Percentiles rank a stretch among this genome's conserved stretches.
Evolutionary conservation across 2,113 vertebrate genomes (phyloP).

Genomic region (Nycticebus coucang): DNA sequence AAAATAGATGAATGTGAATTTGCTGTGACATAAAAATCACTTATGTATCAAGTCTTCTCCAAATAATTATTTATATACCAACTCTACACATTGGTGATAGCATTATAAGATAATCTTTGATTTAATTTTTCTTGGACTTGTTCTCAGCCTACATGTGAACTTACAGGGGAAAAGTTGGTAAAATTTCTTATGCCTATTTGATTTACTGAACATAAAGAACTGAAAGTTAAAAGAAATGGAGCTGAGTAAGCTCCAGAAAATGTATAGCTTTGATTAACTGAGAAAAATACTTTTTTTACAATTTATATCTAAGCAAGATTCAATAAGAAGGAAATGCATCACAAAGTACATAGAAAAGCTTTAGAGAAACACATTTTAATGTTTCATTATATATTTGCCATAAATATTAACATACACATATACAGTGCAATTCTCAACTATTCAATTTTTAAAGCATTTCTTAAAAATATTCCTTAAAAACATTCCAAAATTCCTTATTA

Average conservation of each 20-base stretch:
- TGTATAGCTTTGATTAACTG: slow-evolving; percentile 16
- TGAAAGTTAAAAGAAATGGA: neutral
- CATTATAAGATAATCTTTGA: neutral
- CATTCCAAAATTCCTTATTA: slow-evolving; percentile 19
- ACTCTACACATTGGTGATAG: neutral
- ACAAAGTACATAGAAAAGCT: neutral
- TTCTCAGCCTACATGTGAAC: slow-evolving; percentile 23
- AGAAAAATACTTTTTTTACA: slow-evolving; percentile 10
- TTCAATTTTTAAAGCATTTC: slow-evolving; percentile 33
- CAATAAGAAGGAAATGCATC: neutral
- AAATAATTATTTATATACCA: neutral
- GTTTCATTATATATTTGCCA: neutral
- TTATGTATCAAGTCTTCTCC: neutral
- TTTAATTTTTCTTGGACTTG: slow-evolving; percentile 52
- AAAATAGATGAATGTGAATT: slow-evolving; percentile 33
- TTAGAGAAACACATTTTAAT: slow-evolving; percentile 7
- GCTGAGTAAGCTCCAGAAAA: slow-evolving; percentile 23
- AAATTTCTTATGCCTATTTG: neutral
- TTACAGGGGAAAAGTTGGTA: slow-evolving; percentile 10
- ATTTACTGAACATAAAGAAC: neutral
- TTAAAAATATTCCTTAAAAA: neutral
- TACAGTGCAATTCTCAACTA: neutral
- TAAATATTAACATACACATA: neutral
- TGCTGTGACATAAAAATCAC: slow-evolving; percentile 14
- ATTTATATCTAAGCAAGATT: slow-evolving; percentile 2